phyloP scores from a whole-genome alignment of 2,888 invertebrate genomes.

The Yponomeuta cagnagella region DNA sequence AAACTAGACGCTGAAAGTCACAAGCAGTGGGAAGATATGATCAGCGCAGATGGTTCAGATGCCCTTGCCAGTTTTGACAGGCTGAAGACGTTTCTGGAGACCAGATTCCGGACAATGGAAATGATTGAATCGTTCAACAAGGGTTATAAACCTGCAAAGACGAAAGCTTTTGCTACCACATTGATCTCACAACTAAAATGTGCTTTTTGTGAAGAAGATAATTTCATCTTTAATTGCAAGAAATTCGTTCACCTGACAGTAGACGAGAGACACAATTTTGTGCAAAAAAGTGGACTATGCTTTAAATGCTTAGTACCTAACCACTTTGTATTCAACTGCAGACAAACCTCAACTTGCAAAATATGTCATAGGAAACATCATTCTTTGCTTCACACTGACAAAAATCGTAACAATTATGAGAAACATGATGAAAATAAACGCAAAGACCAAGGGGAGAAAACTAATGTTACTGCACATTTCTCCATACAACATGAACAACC shows the following conservation, averaged over 20 bases:
- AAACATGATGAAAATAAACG: background rate
- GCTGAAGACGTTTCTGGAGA: background rate
- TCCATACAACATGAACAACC: slow-evolving; percentile 8
- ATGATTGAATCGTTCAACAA: background rate
- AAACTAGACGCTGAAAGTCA: no score
- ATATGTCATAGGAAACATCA: background rate
- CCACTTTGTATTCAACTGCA: background rate
- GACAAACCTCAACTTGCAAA: background rate
- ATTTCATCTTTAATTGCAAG: no score
- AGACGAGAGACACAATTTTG: no score
- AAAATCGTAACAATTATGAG: background rate
- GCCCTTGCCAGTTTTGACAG: background rate
- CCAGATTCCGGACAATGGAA: background rate
- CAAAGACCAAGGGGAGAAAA: slow-evolving; percentile 2
- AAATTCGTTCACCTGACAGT: no score
- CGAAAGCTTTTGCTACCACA: no score
- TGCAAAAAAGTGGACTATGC: background rate
- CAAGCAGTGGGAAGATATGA: no score
- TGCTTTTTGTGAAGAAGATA: no score
- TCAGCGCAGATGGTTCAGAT: background rate
- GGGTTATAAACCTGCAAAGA: background rate
- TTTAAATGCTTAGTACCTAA: background rate
- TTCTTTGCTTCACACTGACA: background rate
- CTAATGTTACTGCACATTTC: slow-evolving; percentile 12
- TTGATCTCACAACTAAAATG: no score